phyloP scores from a whole-genome alignment of 1,140 invertebrate genomes.

The Drosophila novamexicana region DNA sequence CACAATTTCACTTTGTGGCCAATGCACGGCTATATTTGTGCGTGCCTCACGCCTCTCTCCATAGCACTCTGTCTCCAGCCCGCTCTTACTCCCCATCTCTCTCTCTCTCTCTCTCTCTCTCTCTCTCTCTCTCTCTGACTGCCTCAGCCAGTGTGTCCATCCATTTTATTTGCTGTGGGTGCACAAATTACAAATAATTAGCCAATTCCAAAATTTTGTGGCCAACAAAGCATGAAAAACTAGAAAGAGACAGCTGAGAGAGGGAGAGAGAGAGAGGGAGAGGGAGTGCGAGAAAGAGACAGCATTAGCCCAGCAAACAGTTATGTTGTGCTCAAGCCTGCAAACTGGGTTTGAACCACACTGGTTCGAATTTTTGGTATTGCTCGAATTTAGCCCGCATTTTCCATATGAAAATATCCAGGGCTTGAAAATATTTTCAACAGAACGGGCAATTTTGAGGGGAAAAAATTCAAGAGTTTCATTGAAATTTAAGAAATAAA shows the following conservation, averaged over 20 bases:
- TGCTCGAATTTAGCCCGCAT: no score
- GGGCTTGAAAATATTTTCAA: no score
- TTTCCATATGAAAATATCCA: no score
- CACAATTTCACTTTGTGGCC: conserved; percentile 55
- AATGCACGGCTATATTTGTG: conserved; percentile 47
- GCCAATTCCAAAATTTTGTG: conserved; percentile 13
- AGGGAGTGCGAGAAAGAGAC: not conserved
- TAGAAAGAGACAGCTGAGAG: not conserved
- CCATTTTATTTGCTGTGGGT: conserved; percentile 33
- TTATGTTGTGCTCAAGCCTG: not conserved
- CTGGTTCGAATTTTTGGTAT: no score
- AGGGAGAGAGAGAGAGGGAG: not conserved
- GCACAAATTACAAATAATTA: conserved; percentile 42
- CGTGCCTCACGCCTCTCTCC: conserved; percentile 30
- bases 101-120: not conserved
- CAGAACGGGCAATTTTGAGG: no score
- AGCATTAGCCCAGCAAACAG: conserved; percentile 3
- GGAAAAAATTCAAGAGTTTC: no score
- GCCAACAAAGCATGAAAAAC: not conserved
- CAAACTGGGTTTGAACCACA: no score
- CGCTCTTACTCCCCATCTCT: not conserved
- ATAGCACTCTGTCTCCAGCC: not conserved
- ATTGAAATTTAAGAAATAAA: no score
- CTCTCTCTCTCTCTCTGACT: not conserved
- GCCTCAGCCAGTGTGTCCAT: conserved; percentile 17